Conservation (phyloP, 2,797 vertebrate genomes). For the Denticeps clupeoides region DNA sequence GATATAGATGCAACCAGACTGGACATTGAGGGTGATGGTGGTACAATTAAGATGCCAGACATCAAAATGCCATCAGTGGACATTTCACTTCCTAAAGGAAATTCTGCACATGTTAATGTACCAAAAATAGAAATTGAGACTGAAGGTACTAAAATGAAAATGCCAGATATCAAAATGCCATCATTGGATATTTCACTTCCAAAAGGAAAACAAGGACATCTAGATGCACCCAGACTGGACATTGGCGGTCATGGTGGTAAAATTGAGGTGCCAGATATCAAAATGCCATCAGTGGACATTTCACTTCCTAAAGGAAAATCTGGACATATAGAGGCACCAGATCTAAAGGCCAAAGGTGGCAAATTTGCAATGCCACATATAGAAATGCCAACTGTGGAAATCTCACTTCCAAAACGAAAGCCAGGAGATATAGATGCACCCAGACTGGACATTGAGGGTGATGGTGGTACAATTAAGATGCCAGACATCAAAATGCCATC, state of each 20-base stretch:
- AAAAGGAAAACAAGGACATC: too few relatives aligned
- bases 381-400: constrained; percentile 36
- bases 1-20: constrained; percentile 26
- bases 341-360: constrained; percentile 17
- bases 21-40: constrained; percentile 14
- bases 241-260: too few relatives aligned
- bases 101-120: constrained; percentile 19
- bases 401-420: constrained; percentile 22
- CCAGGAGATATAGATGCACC: too few relatives aligned
- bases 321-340: constrained; percentile 20
- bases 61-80: constrained; percentile 36
- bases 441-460: background rate
- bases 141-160: constrained; percentile 19
- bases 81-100: constrained; percentile 36
- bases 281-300: constrained; percentile 16
- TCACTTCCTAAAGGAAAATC: constrained; percentile 14
- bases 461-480: constrained; percentile 6
- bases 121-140: constrained; percentile 1
- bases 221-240: too few relatives aligned
- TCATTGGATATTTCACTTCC: constrained; percentile 33
- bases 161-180: constrained; percentile 35
- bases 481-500: constrained; percentile 39
- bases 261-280: constrained; percentile 11
- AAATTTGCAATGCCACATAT: constrained; percentile 38
- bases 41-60: constrained; percentile 26